A percentile compares a stretch with the other conserved stretches of the same genome.
These are phyloP conservation scores for Nephrotoma flavescens DNA, from an alignment of 2,888 invertebrate genomes.

Conservation along the genomic window DNA sequence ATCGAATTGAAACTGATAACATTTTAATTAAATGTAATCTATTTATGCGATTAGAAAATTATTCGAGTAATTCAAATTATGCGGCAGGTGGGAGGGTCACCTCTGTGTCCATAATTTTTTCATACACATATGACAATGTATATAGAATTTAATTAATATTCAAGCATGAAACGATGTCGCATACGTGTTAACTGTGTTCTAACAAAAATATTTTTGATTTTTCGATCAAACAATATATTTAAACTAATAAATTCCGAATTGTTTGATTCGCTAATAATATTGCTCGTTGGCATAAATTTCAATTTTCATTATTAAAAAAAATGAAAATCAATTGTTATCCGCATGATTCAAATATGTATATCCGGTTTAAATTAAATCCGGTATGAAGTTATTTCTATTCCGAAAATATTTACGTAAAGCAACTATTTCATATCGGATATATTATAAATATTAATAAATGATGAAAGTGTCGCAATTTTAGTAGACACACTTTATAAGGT, in stretches of 20 bases:
- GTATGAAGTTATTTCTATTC: not conserved
- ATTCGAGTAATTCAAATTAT: not conserved
- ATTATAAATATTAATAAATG: not conserved
- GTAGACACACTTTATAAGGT: not conserved
- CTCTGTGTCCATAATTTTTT: not conserved
- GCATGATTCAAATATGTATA: not conserved
- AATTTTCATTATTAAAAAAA: not conserved
- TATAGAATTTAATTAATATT: not conserved
- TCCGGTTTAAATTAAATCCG: not conserved
- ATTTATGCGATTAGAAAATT: not conserved
- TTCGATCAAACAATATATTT: not conserved
- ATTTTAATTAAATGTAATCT: slow-evolving; percentile 5
- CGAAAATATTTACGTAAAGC: not conserved
- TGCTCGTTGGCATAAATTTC: not conserved
- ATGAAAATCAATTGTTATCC: not conserved
- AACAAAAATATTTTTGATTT: not conserved
- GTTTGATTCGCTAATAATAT: not conserved
- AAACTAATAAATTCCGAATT: not conserved
- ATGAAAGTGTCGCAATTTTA: not conserved
- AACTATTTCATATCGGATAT: not conserved
- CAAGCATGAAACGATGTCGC: not conserved
- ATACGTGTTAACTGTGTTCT: not conserved
- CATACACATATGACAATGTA: not conserved
- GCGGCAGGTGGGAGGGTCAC: not conserved
- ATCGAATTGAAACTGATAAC: slow-evolving; percentile 4